Percentiles rank a stretch among this genome's conserved stretches.
Conservation (phyloP, 1,140 invertebrate genomes). For the Hesperophylax magnus region DNA sequence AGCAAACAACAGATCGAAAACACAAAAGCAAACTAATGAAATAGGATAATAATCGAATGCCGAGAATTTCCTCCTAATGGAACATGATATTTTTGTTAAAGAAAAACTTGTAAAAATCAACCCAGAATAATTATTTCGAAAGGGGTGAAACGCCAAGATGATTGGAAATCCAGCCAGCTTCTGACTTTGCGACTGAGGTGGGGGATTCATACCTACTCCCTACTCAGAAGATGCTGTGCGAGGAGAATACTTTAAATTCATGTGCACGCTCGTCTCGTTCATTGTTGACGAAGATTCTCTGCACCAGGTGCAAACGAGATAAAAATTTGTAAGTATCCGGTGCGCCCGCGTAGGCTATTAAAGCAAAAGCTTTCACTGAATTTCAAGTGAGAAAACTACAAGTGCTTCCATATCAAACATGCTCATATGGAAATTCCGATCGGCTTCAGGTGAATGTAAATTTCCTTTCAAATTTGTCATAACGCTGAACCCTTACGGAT, state of each 20-base stretch:
- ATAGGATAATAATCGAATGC: neutral
- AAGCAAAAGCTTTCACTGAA: constrained; percentile 15
- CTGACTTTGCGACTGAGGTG: neutral
- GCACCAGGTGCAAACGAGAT: constrained; percentile 50
- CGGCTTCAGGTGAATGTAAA: constrained; percentile 9
- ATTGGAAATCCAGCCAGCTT: constrained; percentile 12
- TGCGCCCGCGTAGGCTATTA: constrained; percentile 44
- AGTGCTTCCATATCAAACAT: neutral
- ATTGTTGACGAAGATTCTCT: constrained; percentile 47
- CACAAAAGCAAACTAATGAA: constrained; percentile 2
- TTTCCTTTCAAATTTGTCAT: constrained; percentile 1
- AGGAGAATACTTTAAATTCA: constrained; percentile 38
- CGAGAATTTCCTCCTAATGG: neutral
- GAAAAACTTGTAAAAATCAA: neutral
- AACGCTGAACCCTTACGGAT: constrained; percentile 4
- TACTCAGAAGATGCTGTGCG: constrained; percentile 1
- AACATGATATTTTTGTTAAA: constrained; percentile 12
- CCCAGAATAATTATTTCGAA: neutral
- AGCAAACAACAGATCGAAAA: neutral
- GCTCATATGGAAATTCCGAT: neutral
- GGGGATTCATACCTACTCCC: neutral
- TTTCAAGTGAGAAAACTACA: constrained; percentile 40
- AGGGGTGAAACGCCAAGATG: neutral
- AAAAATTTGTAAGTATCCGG: constrained; percentile 47
- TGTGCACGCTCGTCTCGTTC: constrained; percentile 27